Percentiles rank a stretch among this genome's conserved stretches.
phyloP scores from a whole-genome alignment of 2,797 vertebrate species.

The Pipistrellus pipistrellus region DNA sequence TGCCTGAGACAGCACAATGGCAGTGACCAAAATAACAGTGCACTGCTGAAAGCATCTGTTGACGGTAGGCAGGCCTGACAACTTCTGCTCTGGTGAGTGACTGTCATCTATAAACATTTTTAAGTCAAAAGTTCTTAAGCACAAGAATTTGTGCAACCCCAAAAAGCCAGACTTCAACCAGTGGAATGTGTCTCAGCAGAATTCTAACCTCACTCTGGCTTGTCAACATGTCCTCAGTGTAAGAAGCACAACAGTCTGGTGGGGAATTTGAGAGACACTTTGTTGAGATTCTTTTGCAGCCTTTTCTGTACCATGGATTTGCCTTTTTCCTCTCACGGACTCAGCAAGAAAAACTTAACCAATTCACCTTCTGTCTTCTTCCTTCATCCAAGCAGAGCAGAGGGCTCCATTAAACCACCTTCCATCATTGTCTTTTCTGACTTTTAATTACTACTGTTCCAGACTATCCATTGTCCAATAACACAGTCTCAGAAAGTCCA shows the following conservation, averaged over 20 bases:
- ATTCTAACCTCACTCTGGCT: neutral
- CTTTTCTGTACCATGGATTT: neutral
- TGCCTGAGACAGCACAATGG: neutral
- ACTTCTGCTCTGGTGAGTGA: neutral
- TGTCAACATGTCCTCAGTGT: neutral
- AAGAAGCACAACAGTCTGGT: neutral
- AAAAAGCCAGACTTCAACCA: neutral
- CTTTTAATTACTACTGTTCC: neutral
- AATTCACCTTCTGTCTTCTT: neutral
- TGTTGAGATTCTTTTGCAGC: neutral
- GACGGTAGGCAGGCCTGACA: neutral
- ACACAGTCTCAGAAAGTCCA: neutral
- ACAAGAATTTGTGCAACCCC: neutral
- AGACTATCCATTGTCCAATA: neutral
- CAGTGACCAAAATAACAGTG: neutral
- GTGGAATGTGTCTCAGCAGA: neutral
- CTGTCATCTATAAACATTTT: neutral
- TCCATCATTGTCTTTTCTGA: neutral
- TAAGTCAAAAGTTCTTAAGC: neutral
- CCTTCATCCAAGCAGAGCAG: neutral
- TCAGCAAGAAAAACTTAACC: neutral
- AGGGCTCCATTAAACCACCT: neutral
- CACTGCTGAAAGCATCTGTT: neutral
- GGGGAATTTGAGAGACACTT: neutral
- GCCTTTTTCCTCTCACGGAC: neutral